A percentile compares a stretch with the other conserved stretches of the same genome.
phyloP scores from a whole-genome alignment of 2,113 vertebrate genomes.

The Halichoerus grypus region DNA sequence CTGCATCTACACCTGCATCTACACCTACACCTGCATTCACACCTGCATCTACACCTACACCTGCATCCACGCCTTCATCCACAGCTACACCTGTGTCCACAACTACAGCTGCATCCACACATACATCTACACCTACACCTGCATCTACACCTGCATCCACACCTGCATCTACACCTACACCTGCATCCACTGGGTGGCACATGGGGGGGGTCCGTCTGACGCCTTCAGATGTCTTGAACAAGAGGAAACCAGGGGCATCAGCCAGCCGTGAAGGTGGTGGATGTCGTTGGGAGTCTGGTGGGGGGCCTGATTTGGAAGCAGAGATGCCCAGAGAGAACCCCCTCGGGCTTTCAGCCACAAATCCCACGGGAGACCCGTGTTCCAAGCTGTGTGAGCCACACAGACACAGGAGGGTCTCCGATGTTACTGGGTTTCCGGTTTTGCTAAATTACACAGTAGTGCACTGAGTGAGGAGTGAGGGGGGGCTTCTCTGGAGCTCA shows the following conservation, averaged over 20 bases:
- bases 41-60: background rate
- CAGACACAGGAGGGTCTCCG: too few species aligned
- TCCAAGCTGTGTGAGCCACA: too few species aligned
- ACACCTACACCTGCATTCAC: background rate
- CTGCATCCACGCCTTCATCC: background rate
- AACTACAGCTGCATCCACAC: too few species aligned
- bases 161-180: too few species aligned
- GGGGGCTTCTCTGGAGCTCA: too few species aligned
- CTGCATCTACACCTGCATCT: background rate
- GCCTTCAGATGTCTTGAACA: background rate
- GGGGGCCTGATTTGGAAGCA: background rate
- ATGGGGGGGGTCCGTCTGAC: background rate
- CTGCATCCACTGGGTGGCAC: background rate
- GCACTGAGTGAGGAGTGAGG: too few species aligned
- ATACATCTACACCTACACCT: too few species aligned
- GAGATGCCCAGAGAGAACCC: background rate
- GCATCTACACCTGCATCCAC: too few species aligned
- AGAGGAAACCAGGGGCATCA: background rate
- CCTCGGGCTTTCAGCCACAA: background rate
- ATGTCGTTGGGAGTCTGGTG: background rate
- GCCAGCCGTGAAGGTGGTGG: background rate
- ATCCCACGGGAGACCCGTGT: accelerated
- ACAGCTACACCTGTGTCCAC: too few species aligned
- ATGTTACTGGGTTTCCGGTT: too few species aligned
- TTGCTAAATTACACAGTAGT: too few species aligned